Evolutionary conservation across 2,888 invertebrate species (phyloP), one percentile per base, ranked within the genome.

Genomic region (Oegoconia quadripuncta): DNA sequence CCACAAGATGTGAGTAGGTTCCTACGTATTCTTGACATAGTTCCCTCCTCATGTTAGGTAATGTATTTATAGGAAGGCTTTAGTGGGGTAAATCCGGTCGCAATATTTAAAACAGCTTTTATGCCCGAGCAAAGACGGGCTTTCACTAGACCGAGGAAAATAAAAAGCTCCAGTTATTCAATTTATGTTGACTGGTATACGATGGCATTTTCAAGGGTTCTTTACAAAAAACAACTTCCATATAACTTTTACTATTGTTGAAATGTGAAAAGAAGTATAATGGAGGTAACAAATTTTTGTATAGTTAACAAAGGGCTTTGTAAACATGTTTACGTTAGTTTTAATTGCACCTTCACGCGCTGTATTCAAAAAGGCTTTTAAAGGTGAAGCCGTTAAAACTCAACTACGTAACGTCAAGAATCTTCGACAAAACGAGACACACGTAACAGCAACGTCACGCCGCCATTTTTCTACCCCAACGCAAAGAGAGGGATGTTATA

Each of bases 41-140:
- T 35, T 34, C 22, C 16, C 14, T 22, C 13, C 13, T 32, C 32
- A 13, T 27, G 12, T 27, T 22, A 22, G 13, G 23, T 16, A 68
- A 71, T 69, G 62, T 71, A 68, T 66, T 67, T 67, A 64, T 68
- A 68, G 69, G 64, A 62, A 51, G 65, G 74, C 69, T 78, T 78
- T 73, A 62, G 60, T 62, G 50, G 63, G 66, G 73, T 73, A 79
- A 79, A 80, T 75, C 74, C 72, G 65, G 64, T 59, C 68, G 72
- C 73, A 75, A 81, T 80, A 83, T 81, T 83, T 80, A 77, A 82
- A 80, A 77, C 73, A 71, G 77, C 70, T 75, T 79, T 79, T 65
- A 72, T 74, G 64, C 70, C 62, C 58, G 54, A 62, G 63, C 69
- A 73, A 72, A 74, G 72, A 61, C 67, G 60, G 66, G 65, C 66